Percentiles rank a stretch among this genome's conserved stretches.
These are phyloP conservation scores for Morus bassanus DNA, from an alignment of 2,797 vertebrate species.

Conservation along the genomic window DNA sequence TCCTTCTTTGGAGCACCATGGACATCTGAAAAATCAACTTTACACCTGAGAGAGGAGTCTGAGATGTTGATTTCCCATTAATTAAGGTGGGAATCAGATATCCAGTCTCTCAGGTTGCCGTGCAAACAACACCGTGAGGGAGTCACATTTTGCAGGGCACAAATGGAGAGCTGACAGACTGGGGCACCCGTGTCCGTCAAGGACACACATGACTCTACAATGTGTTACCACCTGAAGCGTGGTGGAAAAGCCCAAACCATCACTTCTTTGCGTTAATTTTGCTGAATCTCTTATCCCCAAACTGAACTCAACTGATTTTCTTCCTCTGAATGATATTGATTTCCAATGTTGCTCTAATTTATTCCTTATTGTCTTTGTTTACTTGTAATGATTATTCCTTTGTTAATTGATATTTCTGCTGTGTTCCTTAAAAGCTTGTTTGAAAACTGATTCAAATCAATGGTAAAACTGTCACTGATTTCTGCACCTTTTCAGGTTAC, in stretches of 20 bases:
- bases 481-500: background rate
- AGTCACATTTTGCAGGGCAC: background rate
- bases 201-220: background rate
- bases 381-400: conserved; percentile 26
- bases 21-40: background rate
- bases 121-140: background rate
- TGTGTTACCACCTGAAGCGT: accelerated
- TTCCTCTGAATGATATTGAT: background rate
- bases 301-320: background rate
- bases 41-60: background rate
- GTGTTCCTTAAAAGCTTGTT: background rate
- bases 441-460: background rate
- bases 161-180: background rate
- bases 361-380: background rate
- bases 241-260: background rate
- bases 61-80: background rate
- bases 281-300: background rate
- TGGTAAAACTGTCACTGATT: background rate
- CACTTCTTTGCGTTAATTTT: background rate
- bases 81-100: background rate
- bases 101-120: background rate
- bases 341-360: background rate
- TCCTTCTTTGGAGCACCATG: background rate
- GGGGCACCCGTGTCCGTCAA: accelerated
- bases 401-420: conserved; percentile 41